These are phyloP conservation scores for Dicerorhinus sumatrensis DNA, from an alignment of 2,113 vertebrate species.

Conservation along the genomic window DNA sequence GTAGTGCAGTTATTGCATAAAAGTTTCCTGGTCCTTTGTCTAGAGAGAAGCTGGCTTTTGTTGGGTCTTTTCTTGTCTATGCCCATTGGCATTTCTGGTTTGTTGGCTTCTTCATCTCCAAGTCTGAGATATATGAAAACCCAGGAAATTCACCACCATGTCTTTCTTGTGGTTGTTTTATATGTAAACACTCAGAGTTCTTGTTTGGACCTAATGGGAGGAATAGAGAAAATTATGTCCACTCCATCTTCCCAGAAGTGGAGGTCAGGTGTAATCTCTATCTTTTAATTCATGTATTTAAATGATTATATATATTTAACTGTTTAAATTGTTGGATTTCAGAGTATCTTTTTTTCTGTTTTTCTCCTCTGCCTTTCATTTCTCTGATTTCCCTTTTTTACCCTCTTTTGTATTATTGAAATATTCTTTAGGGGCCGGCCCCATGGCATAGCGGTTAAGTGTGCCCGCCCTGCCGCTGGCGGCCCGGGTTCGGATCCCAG, in stretches of 20 bases:
- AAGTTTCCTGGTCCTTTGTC: neutral
- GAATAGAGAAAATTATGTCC: neutral
- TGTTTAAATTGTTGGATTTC: neutral
- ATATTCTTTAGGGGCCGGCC: no score
- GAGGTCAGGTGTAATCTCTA: accelerated
- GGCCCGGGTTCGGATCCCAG: no score
- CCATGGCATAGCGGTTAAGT: no score
- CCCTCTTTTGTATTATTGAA: neutral
- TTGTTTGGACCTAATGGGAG: neutral
- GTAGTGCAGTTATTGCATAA: neutral
- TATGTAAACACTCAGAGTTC: neutral
- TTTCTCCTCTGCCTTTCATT: neutral
- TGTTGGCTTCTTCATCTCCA: neutral
- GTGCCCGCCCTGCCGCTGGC: no score
- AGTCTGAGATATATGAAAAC: neutral
- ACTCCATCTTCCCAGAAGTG: neutral
- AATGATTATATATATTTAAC: neutral
- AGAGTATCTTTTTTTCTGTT: neutral
- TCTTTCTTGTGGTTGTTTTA: neutral
- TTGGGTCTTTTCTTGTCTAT: neutral
- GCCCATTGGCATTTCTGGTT: neutral
- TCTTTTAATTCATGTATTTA: neutral
- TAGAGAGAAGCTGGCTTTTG: neutral
- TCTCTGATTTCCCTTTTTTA: neutral
- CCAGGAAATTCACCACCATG: neutral